Evolutionary conservation across 2,797 vertebrate species (phyloP).

Genomic region (Squalus acanthias): DNA sequence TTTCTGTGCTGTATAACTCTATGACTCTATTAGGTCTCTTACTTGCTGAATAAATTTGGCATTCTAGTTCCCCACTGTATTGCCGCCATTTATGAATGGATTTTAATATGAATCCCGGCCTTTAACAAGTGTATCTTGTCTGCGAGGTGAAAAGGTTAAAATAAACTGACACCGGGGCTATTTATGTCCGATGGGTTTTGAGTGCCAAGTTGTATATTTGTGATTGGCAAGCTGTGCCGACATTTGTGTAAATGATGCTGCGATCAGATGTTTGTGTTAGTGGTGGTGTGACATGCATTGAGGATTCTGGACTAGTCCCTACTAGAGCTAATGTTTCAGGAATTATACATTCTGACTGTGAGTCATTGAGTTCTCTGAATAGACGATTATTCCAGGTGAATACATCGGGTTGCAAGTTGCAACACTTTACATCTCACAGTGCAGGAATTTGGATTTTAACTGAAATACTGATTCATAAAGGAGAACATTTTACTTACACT

Average conservation of each 20-base stretch:
- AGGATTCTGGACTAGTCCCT: conserved; percentile 17
- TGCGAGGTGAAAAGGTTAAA: conserved; percentile 26
- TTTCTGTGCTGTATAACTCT: too few relatives aligned
- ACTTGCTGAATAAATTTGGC: background rate
- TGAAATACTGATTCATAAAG: conserved; percentile 21
- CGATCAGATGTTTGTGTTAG: conserved; percentile 21
- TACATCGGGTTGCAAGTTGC: conserved; percentile 23
- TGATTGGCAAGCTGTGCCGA: background rate
- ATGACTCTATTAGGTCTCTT: background rate
- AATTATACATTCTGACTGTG: conserved; percentile 21
- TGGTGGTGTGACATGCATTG: background rate
- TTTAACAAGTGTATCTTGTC: background rate
- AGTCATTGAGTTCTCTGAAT: conserved; percentile 22
- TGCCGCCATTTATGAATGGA: conserved; percentile 13
- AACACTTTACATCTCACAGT: background rate
- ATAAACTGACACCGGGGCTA: background rate
- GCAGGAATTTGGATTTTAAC: background rate
- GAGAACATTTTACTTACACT: background rate
- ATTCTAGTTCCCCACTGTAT: background rate
- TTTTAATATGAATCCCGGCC: background rate
- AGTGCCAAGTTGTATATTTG: background rate
- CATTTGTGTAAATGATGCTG: conserved; percentile 11
- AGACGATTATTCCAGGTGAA: background rate
- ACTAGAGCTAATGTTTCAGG: conserved; percentile 28
- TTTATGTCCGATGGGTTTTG: background rate